Evolutionary conservation across 1,140 invertebrate species (phyloP), one percentile per base, ranked within the genome.

Genomic region (Drosophila lacteicornis): DNA sequence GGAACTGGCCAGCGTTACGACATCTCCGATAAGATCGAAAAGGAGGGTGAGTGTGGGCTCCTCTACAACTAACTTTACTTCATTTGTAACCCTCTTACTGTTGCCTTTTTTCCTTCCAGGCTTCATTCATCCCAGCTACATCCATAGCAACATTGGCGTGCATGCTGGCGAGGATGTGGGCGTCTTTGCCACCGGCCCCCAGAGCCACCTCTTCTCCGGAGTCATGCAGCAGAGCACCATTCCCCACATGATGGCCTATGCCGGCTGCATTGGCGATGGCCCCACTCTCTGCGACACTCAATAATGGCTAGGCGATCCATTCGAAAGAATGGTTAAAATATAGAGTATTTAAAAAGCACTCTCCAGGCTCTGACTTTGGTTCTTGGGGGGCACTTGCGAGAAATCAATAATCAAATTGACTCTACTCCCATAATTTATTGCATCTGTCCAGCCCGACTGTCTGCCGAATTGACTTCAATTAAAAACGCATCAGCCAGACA

Each of bases 211-310:
- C 12, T 94, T 97, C 58, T 93, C 94, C 43, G 96, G 96, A 12
- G 95, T 96, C 1, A 95, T 96, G 86, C 96, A 97, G 71, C 96
- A 97, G 91, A 95, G 94, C 84, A 95, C 96, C 80, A 95, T 97
- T 27, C 95, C 96, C 30, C 96, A 97, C 87, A 94, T 95, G 15
- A 95, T 97, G 83, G 95, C 95, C 2, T 96, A 95, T 71, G 94
- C 95, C 1, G 92, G 94, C 2, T 95, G 95, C 69, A 92, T 95
- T 22, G 94, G 94, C 17, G 43, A 86, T 30, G 92, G 91, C 1
- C 67, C 71, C 19, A 91, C 75, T 36, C 45, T 91, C 17, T 92
- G 91, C 46, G 74, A 92, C 61, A 53, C 49, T 1, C 11, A 42
- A 19, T 15, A 50, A 17, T 43, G 12, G 33, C 19, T 1, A 33